Conservation (phyloP, 2,888 invertebrate genomes). For the Patella depressa region DNA sequence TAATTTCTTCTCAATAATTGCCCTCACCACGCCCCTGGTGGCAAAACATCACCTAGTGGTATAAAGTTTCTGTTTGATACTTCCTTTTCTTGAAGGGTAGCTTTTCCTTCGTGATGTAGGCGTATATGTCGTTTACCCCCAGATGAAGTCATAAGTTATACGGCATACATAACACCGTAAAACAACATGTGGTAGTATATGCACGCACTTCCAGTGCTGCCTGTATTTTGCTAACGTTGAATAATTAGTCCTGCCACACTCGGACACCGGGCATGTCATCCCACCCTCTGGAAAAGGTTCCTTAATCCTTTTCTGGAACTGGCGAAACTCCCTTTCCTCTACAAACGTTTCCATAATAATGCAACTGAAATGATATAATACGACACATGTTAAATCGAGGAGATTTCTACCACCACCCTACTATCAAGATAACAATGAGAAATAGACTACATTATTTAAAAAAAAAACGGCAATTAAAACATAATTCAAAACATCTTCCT, state of each 20-base stretch:
- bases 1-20: too few relatives aligned
- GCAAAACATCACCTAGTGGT: not conserved
- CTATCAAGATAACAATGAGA: too few relatives aligned
- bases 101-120: not conserved
- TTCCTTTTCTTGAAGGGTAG: not conserved
- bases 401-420: too few relatives aligned
- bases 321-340: not conserved
- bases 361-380: too few relatives aligned
- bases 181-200: not conserved
- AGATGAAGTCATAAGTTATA: not conserved
- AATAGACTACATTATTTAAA: too few relatives aligned
- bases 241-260: not conserved
- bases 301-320: not conserved
- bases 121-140: not conserved
- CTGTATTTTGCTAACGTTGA: not conserved
- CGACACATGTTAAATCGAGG: too few relatives aligned
- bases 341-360: not conserved
- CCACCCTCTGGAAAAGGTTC: not conserved
- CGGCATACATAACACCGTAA: not conserved
- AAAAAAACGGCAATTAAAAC: too few relatives aligned
- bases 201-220: too few relatives aligned
- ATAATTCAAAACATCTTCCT: not conserved
- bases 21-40: too few relatives aligned
- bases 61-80: not conserved
- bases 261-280: not conserved